Evolutionary conservation across 2,797 vertebrate genomes (phyloP).

Genomic region (Phyllotis vaccarum): DNA sequence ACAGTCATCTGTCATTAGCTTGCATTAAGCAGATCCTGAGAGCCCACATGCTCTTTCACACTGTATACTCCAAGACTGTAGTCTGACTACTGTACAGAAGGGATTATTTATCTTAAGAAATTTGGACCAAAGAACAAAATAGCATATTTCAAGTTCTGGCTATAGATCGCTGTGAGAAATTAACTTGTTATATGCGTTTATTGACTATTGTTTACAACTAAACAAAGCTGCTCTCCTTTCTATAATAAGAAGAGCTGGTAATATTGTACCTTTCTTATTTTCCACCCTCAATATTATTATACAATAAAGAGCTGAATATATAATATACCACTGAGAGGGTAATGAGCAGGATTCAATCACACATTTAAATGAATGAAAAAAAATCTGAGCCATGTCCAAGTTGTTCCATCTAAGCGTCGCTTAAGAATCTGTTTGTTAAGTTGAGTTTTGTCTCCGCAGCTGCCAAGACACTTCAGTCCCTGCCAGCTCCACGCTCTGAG

Average conservation of each 20-base stretch:
- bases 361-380: constrained; percentile 89
- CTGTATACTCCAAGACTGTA: constrained; percentile 65
- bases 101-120: constrained; percentile 74
- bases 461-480: constrained; percentile 89
- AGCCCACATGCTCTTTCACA: not conserved
- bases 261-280: constrained; percentile 85
- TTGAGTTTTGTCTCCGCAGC: constrained; percentile 89
- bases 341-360: constrained; percentile 90
- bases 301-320: constrained; percentile 86
- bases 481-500: constrained; percentile 90
- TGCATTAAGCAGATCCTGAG: not conserved
- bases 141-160: constrained; percentile 79
- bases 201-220: constrained; percentile 87
- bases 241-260: constrained; percentile 84
- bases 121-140: constrained; percentile 80
- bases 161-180: constrained; percentile 80
- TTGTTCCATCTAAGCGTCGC: constrained; percentile 90
- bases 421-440: constrained; percentile 92
- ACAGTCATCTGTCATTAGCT: not conserved
- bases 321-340: constrained; percentile 86
- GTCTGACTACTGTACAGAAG: constrained; percentile 60
- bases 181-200: constrained; percentile 81
- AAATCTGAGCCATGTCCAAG: constrained; percentile 90
- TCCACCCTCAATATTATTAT: constrained; percentile 84
- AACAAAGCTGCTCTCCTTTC: constrained; percentile 86